Evolutionary conservation across 2,113 vertebrate genomes (phyloP).

Genomic region (Alaudala cheleensis): DNA sequence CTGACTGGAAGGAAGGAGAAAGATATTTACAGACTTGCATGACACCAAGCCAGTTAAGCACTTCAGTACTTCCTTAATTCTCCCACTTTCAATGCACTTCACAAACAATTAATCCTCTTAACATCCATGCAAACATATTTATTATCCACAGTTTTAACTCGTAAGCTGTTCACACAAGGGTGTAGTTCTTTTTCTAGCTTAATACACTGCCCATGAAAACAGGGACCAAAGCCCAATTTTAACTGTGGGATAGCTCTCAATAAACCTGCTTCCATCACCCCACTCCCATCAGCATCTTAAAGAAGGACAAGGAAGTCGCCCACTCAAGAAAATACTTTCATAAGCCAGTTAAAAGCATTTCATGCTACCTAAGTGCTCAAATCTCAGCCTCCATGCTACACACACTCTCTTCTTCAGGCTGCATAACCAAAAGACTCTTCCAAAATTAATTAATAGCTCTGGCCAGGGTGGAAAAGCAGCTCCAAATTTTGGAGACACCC

Average conservation of each 20-base stretch:
- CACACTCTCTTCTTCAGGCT: not conserved
- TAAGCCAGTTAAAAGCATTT: not conserved
- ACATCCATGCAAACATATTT: not conserved
- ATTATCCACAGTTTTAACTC: not conserved
- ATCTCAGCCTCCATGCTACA: not conserved
- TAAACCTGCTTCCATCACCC: not conserved
- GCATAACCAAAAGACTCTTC: not conserved
- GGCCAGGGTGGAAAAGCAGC: not conserved
- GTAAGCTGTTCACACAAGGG: not conserved
- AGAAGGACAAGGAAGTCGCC: not conserved
- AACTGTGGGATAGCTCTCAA: not conserved
- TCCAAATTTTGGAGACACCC: not conserved
- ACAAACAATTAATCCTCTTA: constrained; percentile 43
- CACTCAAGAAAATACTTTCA: not conserved
- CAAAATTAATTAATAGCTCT: not conserved
- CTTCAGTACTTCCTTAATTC: not conserved
- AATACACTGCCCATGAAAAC: not conserved
- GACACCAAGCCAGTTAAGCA: not conserved
- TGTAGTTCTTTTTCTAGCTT: not conserved
- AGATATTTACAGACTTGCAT: not conserved
- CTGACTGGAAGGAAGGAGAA: not conserved
- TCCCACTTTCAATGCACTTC: not conserved
- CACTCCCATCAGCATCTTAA: not conserved
- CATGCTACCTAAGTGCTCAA: not conserved
- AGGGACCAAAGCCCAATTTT: not conserved